Evolutionary conservation across 2,797 vertebrate species (phyloP).

Genomic region (Florisuga fusca): DNA sequence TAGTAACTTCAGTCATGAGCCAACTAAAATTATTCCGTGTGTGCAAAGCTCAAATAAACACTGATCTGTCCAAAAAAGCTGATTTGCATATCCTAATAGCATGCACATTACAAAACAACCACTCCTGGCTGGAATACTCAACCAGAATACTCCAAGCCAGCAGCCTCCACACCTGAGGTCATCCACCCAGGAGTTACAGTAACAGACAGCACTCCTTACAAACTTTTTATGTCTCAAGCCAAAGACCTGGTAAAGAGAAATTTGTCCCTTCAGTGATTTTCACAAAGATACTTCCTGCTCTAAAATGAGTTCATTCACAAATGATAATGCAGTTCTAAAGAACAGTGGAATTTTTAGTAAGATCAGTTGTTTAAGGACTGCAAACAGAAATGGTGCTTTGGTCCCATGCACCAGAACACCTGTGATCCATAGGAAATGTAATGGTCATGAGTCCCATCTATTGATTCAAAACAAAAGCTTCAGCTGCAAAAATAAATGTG

Average conservation of each 20-base stretch:
- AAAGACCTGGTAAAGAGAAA: background rate
- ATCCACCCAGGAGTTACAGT: no score
- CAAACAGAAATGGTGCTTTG: background rate
- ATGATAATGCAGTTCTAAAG: background rate
- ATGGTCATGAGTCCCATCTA: background rate
- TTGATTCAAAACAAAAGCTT: slow-evolving; percentile 49
- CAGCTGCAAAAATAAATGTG: slow-evolving; percentile 40
- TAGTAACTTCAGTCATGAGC: background rate
- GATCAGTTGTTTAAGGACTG: background rate
- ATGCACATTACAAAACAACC: rapidly evolving
- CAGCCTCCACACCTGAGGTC: background rate
- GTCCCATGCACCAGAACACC: background rate
- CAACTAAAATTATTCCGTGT: background rate
- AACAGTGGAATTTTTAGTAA: background rate
- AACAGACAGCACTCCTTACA: background rate
- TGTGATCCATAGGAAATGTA: background rate
- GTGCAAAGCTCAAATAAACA: background rate
- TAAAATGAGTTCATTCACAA: background rate
- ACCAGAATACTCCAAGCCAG: background rate
- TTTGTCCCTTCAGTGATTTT: background rate
- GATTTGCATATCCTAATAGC: background rate
- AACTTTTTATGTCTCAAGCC: background rate
- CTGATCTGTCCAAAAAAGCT: background rate
- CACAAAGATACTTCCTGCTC: background rate
- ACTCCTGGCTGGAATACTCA: background rate